Base-by-base conservation (phyloP, 2,113 vertebrate genomes). In the Irena cyanogastra region DNA sequence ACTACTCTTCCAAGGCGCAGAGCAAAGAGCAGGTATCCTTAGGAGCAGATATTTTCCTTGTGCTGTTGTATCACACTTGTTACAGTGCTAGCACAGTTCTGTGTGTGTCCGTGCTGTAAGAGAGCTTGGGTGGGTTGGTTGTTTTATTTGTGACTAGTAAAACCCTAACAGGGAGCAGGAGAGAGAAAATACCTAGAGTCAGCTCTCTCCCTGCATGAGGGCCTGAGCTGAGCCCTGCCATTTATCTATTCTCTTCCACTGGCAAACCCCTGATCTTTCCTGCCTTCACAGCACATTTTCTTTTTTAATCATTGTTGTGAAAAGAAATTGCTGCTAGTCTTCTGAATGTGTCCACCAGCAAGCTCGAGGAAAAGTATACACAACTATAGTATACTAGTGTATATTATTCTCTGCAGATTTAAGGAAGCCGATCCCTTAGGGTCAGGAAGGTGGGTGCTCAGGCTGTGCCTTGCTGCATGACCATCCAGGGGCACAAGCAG, bases 141-240 rank as follows among this genome's bases (percentile, higher is more conserved):
- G 30, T 7, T 65, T 64, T 20, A 18, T 39, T 21, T 82, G n/a
- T 78, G 56, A 50, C 44, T 44, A 37, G 30, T 52, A 72, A 61
- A 69, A 56, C 13, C 18, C n/a, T 53, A 33, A 42, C 6, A 52
- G 47, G n/a, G 20, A 64, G 20, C 41, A 77, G 59, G 37, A 61
- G 28, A 47, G 61, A 33, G 26, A 92, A 95, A 90, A 96, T 87
- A 69, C 82, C 66, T 64, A 31, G 50, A 83, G 85, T 85, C 92
- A 90, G 90, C 82, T 91, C 44, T 91, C 65, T 64, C 61, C 49
- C 47, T 68, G 47, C 13, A 12, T 59, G 56, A 79, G 61, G 75
- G 70, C 52, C 60, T 78, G 47, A 83, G 42, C 84, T 87, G 75
- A 91, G 87, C 75, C 41, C 52, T 83, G 59, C 47, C 49, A 27